Base-by-base conservation (phyloP, 2,113 vertebrate genomes). In the Tragelaphus strepsiceros region DNA sequence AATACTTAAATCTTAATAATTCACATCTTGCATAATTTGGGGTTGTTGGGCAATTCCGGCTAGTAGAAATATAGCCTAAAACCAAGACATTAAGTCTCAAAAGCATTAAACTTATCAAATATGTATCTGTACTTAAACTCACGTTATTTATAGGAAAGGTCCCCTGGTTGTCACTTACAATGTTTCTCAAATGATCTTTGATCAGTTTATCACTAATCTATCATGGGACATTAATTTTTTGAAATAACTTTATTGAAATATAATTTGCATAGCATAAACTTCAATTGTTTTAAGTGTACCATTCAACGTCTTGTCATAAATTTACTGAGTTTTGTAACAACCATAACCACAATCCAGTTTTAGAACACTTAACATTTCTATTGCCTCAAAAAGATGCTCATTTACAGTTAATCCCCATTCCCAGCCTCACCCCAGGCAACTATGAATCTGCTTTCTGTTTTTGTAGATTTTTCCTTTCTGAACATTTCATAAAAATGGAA, bases 91-190 rank as follows among this genome's bases (percentile, higher is more conserved):
- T 43, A 54, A 93, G 39, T 49, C 54, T 51, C 58, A 0, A 54
- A 98, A 95, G 19, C 95, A 80, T 97, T 95, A 74, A 91, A 82
- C 15, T 93, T 89, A 89, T 49, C 64, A 71, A 64, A 74, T 89
- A 1, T 86, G 21, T 89, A 6, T 80, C 32, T 77, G 7, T 87
- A 90, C 46, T 56, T 93, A 83, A 95, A 92, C 61, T 82, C 56
- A 90, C 30, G 26, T 90, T 97, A 39, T 67, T 90, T 93, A 28
- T 77, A 62, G 85, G 61, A 88, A 85, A 91, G 58, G 43, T 74
- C 67, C 5, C 61, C 30, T 92, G 17, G 43, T 92, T 85, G 7
- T 85, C 56, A 97, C 78, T 93, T 97, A 61, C 0, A 87, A 11
- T 54, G 49, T 13, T 71, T 22, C 30, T 84, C 59, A 95, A 54